These are phyloP conservation scores for Pherbina coryleti DNA, from an alignment of 2,888 invertebrate species.

Conservation along the genomic window DNA sequence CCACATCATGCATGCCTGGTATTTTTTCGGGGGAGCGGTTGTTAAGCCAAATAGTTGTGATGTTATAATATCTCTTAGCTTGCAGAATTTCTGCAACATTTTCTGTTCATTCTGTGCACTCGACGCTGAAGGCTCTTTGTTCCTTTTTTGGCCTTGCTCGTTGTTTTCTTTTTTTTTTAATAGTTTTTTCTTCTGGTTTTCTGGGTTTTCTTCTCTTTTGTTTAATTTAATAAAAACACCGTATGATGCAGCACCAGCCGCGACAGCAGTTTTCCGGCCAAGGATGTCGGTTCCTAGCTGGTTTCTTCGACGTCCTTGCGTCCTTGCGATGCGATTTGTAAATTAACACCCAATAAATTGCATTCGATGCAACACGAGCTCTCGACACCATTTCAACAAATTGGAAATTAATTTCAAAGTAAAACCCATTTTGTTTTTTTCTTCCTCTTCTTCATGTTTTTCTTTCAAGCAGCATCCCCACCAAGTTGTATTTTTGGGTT, in stretches of 20 bases:
- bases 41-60: slow-evolving; percentile 1
- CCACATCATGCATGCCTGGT: not conserved
- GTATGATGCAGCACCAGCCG: slow-evolving; percentile 11
- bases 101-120: not conserved
- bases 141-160: not conserved
- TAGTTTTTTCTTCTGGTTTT: not conserved
- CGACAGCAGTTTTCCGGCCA: not conserved
- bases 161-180: not conserved
- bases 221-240: slow-evolving; percentile 29
- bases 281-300: not conserved
- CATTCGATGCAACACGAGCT: slow-evolving; percentile 10
- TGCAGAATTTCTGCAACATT: slow-evolving; percentile 4
- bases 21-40: not conserved
- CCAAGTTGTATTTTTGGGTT: too few relatives aligned
- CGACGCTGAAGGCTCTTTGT: not conserved
- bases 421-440: not conserved
- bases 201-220: not conserved
- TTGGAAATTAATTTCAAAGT: slow-evolving; percentile 32
- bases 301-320: not conserved
- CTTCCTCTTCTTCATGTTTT: too few relatives aligned
- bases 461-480: too few relatives aligned
- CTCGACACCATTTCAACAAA: slow-evolving; percentile 34
- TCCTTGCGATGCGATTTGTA: slow-evolving; percentile 14
- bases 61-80: slow-evolving; percentile 26
- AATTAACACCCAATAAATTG: slow-evolving; percentile 33